phyloP scores from a whole-genome alignment of 2,888 invertebrate genomes.

The Cheiracanthium punctorium region DNA sequence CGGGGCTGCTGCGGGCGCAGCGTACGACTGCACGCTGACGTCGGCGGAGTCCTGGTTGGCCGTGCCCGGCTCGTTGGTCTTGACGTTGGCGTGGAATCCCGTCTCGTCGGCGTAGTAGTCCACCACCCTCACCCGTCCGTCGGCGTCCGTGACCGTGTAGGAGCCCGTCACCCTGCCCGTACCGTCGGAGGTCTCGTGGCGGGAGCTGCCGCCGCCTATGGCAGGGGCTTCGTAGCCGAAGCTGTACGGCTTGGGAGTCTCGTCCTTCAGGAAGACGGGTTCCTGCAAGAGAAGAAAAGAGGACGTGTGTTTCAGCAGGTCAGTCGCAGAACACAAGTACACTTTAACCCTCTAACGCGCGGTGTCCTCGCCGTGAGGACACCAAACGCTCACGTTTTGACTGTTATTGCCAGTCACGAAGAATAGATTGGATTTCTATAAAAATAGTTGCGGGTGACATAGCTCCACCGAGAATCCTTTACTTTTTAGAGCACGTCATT shows the following conservation, averaged over 20 bases:
- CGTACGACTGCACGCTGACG: conserved; percentile 44
- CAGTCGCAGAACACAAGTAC: too few species aligned
- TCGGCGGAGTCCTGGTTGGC: conserved; percentile 59
- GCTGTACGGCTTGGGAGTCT: conserved; percentile 51
- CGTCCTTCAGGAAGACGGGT: conserved; percentile 24
- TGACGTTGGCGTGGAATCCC: conserved; percentile 67
- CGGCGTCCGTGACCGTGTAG: conserved; percentile 56
- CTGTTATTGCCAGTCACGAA: too few species aligned
- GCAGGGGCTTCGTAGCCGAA: conserved; percentile 54
- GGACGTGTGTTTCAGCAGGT: too few species aligned
- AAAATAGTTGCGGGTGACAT: too few species aligned
- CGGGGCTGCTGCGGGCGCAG: conserved; percentile 24
- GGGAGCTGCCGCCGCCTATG: conserved; percentile 42
- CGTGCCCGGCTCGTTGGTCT: conserved; percentile 66
- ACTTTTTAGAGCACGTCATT: too few species aligned
- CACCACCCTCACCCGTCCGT: conserved; percentile 52
- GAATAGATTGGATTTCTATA: too few species aligned
- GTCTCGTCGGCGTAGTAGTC: conserved; percentile 68
- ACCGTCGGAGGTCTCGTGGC: conserved; percentile 55
- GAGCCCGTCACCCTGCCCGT: conserved; percentile 54
- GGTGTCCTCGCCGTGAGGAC: too few species aligned
- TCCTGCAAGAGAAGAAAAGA: background rate
- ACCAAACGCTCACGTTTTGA: too few species aligned
- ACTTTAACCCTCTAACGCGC: too few species aligned
- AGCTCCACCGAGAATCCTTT: too few species aligned